Percentiles rank a stretch among this genome's conserved stretches.
Conservation (phyloP, 2,797 vertebrate species). For the Hyperoplus lanceolatus region DNA sequence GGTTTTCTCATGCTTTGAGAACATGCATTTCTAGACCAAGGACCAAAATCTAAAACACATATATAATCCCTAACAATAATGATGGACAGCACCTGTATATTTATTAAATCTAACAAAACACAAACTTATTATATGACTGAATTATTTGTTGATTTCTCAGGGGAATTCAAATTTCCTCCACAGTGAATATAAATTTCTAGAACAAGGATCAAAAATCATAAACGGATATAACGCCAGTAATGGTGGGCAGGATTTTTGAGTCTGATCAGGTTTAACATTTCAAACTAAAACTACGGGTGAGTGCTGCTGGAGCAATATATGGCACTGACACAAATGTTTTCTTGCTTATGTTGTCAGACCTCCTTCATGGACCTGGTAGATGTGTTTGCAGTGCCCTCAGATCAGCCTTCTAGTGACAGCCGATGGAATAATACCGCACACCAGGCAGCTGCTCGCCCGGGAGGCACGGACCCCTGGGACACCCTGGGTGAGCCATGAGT, state of each 20-base stretch:
- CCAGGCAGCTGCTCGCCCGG: slow-evolving; percentile 56
- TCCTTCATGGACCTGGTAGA: slow-evolving; percentile 95
- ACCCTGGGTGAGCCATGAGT: slow-evolving; percentile 76
- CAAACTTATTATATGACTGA: no score
- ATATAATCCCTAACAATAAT: not conserved
- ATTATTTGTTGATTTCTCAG: no score
- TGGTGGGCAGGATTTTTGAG: not conserved
- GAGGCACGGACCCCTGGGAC: slow-evolving; percentile 83
- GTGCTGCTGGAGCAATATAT: not conserved
- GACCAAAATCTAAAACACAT: not conserved
- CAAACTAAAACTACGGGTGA: not conserved
- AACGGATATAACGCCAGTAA: no score
- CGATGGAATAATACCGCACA: slow-evolving; percentile 83
- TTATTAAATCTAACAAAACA: no score
- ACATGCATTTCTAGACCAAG: not conserved
- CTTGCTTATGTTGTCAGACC: slow-evolving; percentile 83
- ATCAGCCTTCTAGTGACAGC: slow-evolving; percentile 81
- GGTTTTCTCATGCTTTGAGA: slow-evolving; percentile 9
- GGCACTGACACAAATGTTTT: slow-evolving; percentile 29
- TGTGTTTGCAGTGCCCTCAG: slow-evolving; percentile 88
- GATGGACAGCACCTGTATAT: not conserved
- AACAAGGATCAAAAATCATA: no score
- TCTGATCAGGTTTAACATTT: slow-evolving; percentile 7
- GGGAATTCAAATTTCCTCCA: no score
- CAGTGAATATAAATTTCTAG: no score